phyloP scores from a whole-genome alignment of 2,113 vertebrate species.

The Ophthalmolycus amberensis region DNA sequence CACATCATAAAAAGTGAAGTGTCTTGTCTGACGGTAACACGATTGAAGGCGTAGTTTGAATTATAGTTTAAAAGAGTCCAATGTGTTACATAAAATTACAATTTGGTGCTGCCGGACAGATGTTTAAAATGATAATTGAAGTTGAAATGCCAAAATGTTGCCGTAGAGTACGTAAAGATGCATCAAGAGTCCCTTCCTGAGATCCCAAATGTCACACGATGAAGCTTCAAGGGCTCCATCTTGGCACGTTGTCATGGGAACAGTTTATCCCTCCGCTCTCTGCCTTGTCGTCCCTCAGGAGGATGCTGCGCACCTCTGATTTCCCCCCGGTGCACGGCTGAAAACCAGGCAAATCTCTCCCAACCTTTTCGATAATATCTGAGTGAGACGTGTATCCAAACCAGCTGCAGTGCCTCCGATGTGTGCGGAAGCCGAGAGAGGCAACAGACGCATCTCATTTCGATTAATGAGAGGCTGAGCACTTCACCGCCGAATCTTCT shows the following conservation, averaged over 20 bases:
- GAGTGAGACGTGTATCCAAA: slow-evolving; percentile 39
- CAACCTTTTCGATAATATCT: slow-evolving; percentile 45
- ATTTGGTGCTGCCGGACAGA: background rate
- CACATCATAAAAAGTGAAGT: background rate
- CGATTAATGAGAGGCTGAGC: slow-evolving; percentile 73
- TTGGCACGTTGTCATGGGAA: slow-evolving; percentile 83
- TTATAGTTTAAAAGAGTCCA: background rate
- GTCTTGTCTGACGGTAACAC: background rate
- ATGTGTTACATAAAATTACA: background rate
- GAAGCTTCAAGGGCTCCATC: slow-evolving; percentile 80
- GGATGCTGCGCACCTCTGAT: slow-evolving; percentile 56
- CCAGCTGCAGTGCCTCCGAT: slow-evolving; percentile 33
- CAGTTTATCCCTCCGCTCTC: slow-evolving; percentile 72
- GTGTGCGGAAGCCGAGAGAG: slow-evolving; percentile 53
- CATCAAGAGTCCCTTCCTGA: slow-evolving; percentile 53
- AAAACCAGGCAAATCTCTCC: slow-evolving; percentile 51
- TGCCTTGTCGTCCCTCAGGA: slow-evolving; percentile 71
- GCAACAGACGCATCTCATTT: slow-evolving; percentile 67
- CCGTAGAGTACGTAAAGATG: slow-evolving; percentile 1
- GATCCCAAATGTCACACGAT: slow-evolving; percentile 74
- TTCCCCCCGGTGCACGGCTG: slow-evolving; percentile 46
- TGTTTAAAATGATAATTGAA: slow-evolving; percentile 1
- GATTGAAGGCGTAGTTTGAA: background rate
- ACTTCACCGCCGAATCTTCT: slow-evolving; percentile 59
- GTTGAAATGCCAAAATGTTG: slow-evolving; percentile 1